These are phyloP conservation scores for Pyrgus malvae DNA, from an alignment of 2,888 invertebrate species.

Conservation along the genomic window DNA sequence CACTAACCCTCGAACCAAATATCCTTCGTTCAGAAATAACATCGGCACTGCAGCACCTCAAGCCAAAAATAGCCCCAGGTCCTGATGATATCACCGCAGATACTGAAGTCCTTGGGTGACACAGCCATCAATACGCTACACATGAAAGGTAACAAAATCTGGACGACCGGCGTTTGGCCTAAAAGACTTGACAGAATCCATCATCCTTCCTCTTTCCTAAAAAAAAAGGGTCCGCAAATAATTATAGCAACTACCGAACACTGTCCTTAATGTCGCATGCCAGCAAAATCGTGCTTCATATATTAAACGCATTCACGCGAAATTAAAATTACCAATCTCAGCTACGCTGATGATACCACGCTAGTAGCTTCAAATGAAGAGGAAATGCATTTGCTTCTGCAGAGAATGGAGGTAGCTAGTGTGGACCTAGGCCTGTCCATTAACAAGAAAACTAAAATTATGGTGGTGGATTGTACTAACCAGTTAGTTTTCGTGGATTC, in stretches of 20 bases:
- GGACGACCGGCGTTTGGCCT: neutral
- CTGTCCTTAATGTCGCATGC: neutral
- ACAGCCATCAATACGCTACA: neutral
- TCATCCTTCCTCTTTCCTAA: neutral
- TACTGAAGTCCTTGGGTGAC: neutral
- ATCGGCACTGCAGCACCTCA: neutral
- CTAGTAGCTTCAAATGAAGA: no score
- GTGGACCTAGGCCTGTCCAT: no score
- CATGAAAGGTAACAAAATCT: neutral
- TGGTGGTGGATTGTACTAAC: no score
- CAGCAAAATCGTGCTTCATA: neutral
- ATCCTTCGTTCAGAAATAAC: neutral
- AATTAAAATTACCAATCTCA: no score
- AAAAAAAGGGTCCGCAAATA: neutral
- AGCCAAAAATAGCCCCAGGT: neutral
- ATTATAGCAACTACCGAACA: neutral
- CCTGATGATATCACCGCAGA: neutral
- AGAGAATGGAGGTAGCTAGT: no score
- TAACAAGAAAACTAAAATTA: no score
- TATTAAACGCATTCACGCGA: no score
- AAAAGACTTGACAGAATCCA: neutral
- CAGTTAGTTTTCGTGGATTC: no score
- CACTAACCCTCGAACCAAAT: neutral
- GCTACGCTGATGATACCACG: no score
- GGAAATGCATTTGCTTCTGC: no score